Evolutionary conservation across 2,113 vertebrate genomes (phyloP), one percentile per base, ranked within the genome.

Genomic region (Scytalopus superciliaris): DNA sequence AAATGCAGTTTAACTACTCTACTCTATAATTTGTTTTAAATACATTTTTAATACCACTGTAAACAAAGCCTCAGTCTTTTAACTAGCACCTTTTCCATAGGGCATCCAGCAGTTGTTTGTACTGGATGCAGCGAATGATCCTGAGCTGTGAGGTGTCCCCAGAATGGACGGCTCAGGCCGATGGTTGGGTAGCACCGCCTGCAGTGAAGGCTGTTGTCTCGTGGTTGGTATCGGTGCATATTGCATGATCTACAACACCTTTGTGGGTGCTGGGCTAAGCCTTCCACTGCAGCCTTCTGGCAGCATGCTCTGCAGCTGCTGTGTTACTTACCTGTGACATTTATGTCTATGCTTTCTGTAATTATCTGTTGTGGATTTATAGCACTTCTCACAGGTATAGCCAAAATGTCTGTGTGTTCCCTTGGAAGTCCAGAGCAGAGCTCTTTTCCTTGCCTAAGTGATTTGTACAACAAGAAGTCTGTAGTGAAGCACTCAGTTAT

Each of bases 181-280:
- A 0, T 10, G 7, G 42, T 64, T 56, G 63, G 10, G 35, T 4
- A 33, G 39, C 53, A 5, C 31, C 22, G 31, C 5, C 45, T 40
- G 18, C 31, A 14, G 23, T 12, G n/a, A 30, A 30, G 19, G 24
- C 47, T 25, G 16, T 14, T 3, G 0, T 64, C 31, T 14, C 7
- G 3, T 10, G 12, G 19, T 6, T 33, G 30, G 9, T 30, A 12
- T 1, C 5, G 1, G 6, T 30, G 39, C 9, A 70, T 52, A 5
- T 42, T 30, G 30, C 27, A 3, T 2, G 18, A 24, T 7, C 7
- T 55, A 1, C 39, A 5, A 0, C 11, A 10, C 14, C 13, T 37
- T 12, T 7, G 1, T 14, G 50, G 44, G 18, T 66, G 22, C 24
- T 33, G 37, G 30, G 40, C 56, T 84, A 23, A 85, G 55, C 66